A percentile compares a stretch with the other conserved stretches of the same genome.
Conservation (phyloP, 2,113 vertebrate species). For the Nematolebias whitei region DNA sequence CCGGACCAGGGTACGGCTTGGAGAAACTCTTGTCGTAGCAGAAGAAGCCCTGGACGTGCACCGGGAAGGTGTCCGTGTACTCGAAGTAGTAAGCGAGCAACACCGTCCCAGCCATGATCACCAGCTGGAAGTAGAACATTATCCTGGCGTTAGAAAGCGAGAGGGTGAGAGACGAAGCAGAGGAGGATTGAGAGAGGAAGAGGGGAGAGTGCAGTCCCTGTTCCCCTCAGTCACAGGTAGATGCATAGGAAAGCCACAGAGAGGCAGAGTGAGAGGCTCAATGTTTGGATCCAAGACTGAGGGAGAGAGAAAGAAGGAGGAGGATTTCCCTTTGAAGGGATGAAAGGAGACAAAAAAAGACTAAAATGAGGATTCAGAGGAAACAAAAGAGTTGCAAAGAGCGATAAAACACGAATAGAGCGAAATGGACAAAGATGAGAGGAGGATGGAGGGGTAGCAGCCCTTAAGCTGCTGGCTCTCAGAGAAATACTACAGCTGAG, state of each 20-base stretch:
- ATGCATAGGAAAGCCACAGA: conserved; percentile 51
- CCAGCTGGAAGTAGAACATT: conserved; percentile 87
- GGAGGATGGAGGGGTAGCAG: conserved; percentile 40
- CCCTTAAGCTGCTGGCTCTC: conserved; percentile 54
- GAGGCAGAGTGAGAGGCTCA: conserved; percentile 45
- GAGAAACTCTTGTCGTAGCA: conserved; percentile 88
- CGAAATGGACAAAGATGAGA: conserved; percentile 18
- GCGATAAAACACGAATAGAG: conserved; percentile 12
- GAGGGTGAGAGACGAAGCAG: conserved; percentile 23
- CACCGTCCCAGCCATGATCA: conserved; percentile 89
- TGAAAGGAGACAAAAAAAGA: conserved; percentile 21
- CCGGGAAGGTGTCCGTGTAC: conserved; percentile 91
- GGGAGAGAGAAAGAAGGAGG: conserved; percentile 6
- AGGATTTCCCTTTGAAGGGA: conserved; percentile 25
- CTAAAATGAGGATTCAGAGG: conserved; percentile 26
- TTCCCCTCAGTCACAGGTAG: conserved; percentile 50
- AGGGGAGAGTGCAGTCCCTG: conserved; percentile 51
- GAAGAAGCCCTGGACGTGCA: conserved; percentile 92
- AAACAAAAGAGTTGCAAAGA: conserved; percentile 40
- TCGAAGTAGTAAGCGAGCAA: conserved; percentile 92
- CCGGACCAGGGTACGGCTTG: conserved; percentile 90
- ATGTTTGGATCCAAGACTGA: conserved; percentile 24
- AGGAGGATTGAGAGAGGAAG: conserved; percentile 53
- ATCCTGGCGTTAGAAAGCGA: conserved; percentile 64
- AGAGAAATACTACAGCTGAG: conserved; percentile 61